Conservation (phyloP, 2,888 invertebrate species). For the Chironomus riparius region DNA sequence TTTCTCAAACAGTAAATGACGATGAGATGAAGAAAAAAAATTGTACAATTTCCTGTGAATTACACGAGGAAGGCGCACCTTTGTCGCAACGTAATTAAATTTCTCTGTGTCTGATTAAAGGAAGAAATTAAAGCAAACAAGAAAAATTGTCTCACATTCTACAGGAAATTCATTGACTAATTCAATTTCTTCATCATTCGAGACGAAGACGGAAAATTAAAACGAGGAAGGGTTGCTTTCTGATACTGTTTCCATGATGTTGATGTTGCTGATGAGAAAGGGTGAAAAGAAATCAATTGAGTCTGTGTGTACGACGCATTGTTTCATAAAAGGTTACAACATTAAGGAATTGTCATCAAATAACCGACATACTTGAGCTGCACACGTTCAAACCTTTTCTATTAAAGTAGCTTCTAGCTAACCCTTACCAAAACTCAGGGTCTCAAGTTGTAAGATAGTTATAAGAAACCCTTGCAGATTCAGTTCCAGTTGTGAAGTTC, state of each 20-base stretch:
- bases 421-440: no score
- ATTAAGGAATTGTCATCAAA: no score
- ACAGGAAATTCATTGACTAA: slow-evolving; percentile 2
- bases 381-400: no score
- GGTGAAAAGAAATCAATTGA: no score
- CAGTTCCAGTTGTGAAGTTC: no score
- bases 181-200: not conserved
- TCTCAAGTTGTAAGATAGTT: no score
- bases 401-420: no score
- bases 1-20: no score
- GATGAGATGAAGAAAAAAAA: not conserved
- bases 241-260: not conserved
- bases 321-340: no score
- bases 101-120: slow-evolving; percentile 6
- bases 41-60: not conserved
- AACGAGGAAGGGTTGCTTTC: not conserved
- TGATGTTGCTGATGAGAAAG: not conserved
- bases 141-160: not conserved
- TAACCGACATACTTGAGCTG: no score
- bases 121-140: slow-evolving; percentile 6
- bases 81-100: not conserved
- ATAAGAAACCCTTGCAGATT: no score
- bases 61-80: not conserved
- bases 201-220: not conserved
- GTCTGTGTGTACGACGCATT: no score